Evolutionary conservation across 53 echinoderm and acorn worm genomes (phyloP), one percentile per base, ranked within the genome.

Genomic region (Antedon mediterranea): DNA sequence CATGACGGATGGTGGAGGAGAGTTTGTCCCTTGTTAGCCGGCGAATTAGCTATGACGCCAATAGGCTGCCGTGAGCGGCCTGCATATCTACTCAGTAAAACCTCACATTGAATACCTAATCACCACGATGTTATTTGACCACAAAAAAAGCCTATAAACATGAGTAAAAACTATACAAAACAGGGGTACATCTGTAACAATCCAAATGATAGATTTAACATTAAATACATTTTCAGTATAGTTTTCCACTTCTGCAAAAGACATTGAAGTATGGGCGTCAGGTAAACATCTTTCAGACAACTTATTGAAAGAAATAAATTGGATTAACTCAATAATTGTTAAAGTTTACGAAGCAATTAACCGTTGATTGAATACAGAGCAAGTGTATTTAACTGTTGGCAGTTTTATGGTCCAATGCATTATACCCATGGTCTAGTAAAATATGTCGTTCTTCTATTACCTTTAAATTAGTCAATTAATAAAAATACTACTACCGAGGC

Each of bases 21-120:
- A 57, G 57, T 57, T 83, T 83, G 83, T 83, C 86, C 86, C 82
- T 86, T 85, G 80, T 85, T 86, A 86, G 82, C 86, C 72, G 73
- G 81, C 85, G 78, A 86, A 86, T 86, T 86, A 86, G 74, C 37
- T 72, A 73, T 81, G 86, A 86, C 86, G 86, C 86, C 86, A 86
- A 57, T 23, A 86, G 86, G 81, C 86, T 78, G 73, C 44, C 34
- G 28, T 29, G 34, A 30, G 70, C 44, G 86, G 33, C 82, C 57
- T 57, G 57, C 20, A 18, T 57, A 57, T 57, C 57, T 57, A 57
- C 57, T 57, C 57, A 81, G 82, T 32, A 43, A 82, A 82, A 86
- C 81, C 86, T 73, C 82, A 82, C 86, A 86, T 43, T 71, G 82
- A 6, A 57, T 57, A 57, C 57, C 57, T 57, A 57, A 57, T 57